These are phyloP conservation scores for Stigmatopora nigra DNA, from an alignment of 2,113 vertebrate genomes.

Conservation along the genomic window DNA sequence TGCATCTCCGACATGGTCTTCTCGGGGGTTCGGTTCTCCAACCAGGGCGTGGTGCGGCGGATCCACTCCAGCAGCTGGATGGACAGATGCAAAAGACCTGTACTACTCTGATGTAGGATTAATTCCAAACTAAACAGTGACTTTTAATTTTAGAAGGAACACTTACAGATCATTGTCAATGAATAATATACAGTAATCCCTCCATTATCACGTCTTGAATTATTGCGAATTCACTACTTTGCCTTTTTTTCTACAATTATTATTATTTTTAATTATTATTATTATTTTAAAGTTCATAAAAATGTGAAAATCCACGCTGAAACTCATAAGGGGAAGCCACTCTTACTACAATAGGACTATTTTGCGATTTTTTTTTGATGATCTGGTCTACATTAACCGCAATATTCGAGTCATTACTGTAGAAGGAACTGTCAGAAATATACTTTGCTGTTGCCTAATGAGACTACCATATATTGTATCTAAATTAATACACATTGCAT, in stretches of 20 bases:
- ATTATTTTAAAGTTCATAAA: no score
- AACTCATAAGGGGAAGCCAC: no score
- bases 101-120: conserved; percentile 19
- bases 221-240: neutral
- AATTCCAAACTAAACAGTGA: neutral
- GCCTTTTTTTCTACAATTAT: no score
- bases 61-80: conserved; percentile 88
- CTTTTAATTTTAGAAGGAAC: neutral
- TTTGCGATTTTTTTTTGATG: no score
- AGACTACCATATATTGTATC: neutral
- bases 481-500: neutral
- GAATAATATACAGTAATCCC: neutral
- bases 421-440: no score
- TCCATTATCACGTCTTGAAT: neutral
- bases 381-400: no score
- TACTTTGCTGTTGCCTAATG: neutral
- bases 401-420: no score
- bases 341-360: no score
- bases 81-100: conserved; percentile 10
- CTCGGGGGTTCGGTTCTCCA: conserved; percentile 90
- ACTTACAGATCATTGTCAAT: neutral
- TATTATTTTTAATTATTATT: no score
- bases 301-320: no score
- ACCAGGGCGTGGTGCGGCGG: conserved; percentile 92
- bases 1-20: conserved; percentile 94